phyloP scores from a whole-genome alignment of 2,888 invertebrate genomes.

The Andricus quercusramuli region DNA sequence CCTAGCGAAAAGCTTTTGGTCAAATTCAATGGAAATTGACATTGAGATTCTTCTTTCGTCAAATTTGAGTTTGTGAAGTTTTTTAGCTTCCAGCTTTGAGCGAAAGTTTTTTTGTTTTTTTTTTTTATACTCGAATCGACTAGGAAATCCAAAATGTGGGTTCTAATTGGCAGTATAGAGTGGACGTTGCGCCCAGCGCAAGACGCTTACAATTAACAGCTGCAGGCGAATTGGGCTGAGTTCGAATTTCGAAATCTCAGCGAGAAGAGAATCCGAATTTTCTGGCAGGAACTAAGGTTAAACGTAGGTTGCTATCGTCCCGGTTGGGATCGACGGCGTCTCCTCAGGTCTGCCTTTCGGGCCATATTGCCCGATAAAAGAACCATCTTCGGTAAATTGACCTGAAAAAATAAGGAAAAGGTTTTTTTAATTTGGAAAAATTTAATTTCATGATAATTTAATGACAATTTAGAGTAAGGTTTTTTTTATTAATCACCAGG shows the following conservation, averaged over 20 bases:
- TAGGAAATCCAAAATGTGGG: conserved; percentile 72
- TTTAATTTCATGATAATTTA: too few species aligned
- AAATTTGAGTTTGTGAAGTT: conserved; percentile 36
- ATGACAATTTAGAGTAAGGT: too few species aligned
- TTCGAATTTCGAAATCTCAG: conserved; percentile 55
- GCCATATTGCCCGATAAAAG: conserved; percentile 98
- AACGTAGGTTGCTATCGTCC: conserved; percentile 84
- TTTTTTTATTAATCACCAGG: too few species aligned
- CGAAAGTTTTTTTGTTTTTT: conserved; percentile 13
- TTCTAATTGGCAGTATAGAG: conserved; percentile 76
- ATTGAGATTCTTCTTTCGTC: conserved; percentile 16
- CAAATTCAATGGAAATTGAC: background rate
- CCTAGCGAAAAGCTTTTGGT: background rate
- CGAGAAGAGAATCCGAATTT: conserved; percentile 52
- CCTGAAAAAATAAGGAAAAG: conserved; percentile 78
- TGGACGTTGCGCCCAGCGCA: conserved; percentile 78
- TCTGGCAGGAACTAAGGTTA: conserved; percentile 75
- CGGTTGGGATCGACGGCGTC: conserved; percentile 79
- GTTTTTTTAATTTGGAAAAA: background rate
- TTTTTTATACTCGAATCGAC: conserved; percentile 19
- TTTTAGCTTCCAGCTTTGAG: background rate
- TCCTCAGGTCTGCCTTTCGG: conserved; percentile 82
- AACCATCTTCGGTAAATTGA: conserved; percentile 97
- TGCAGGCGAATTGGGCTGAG: conserved; percentile 64
- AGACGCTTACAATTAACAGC: conserved; percentile 73